These are phyloP conservation scores for Eudasyphora cyanicolor DNA, from an alignment of 2,888 invertebrate species.

Conservation along the genomic window DNA sequence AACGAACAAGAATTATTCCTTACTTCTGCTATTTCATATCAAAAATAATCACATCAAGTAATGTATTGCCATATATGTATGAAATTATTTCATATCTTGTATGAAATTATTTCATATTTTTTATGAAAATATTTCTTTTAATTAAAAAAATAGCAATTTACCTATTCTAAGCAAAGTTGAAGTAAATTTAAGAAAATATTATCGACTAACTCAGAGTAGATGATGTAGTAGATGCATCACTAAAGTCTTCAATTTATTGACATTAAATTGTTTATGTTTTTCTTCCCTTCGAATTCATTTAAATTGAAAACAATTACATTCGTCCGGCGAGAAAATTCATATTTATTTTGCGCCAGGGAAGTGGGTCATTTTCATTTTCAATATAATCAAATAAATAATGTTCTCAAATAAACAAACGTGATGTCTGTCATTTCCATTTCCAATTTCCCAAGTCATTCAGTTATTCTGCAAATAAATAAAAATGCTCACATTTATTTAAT, in stretches of 20 bases:
- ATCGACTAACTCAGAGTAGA: no score
- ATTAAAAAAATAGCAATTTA: no score
- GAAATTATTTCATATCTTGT: no score
- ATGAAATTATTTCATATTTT: no score
- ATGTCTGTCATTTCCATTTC: background rate
- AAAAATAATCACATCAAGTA: no score
- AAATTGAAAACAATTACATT: background rate
- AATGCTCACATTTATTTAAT: constrained; percentile 1
- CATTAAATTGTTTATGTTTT: background rate
- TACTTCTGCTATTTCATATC: no score
- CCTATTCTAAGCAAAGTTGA: no score
- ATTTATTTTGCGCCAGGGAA: background rate
- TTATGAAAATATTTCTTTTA: no score
- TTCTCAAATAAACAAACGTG: background rate
- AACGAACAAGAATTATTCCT: no score
- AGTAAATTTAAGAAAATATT: no score
- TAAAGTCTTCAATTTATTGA: background rate
- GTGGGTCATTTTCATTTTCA: constrained; percentile 1
- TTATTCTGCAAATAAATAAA: background rate
- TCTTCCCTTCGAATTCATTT: background rate
- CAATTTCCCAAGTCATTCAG: background rate
- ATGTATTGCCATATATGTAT: no score
- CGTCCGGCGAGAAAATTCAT: background rate
- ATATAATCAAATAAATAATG: background rate
- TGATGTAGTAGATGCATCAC: no score